Evolutionary conservation across 1,140 invertebrate species (phyloP), one percentile per base, ranked within the genome.

Genomic region (Cryptotermes secundus): DNA sequence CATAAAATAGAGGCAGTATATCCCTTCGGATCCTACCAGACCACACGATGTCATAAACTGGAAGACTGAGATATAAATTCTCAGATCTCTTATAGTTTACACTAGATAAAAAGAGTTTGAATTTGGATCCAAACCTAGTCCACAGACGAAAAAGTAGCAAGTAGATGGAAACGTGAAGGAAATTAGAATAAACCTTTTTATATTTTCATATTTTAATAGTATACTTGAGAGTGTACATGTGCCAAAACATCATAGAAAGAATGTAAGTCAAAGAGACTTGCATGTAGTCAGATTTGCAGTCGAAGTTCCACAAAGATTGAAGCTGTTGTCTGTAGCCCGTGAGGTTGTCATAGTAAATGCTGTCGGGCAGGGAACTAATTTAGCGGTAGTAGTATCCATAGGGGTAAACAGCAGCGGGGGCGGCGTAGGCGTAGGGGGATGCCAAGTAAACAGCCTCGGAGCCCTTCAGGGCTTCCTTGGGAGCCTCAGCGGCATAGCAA

Each of bases 381-480:
- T 72, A 72, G 59, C 59, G 59, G 59, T 72, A 72, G 14, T 72
- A 72, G n/a, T 72, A 72, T 72, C n/a, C 59, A 14, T 72, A 72
- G 26, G 59, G 59, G 59, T 72, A 72, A 0, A 82, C 42, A 12
- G 81, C 81, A 1, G 38, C 81, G 12, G 81, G 81, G 42, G 4
- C 80, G n/a, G 2, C n/a, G 81, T 42, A 82, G 38, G 81, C 81
- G 19, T 82, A 82, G 35, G 81, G 81, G 10, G 81, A 42, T 31
- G 81, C 81, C 31, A 82, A 2, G 42, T 82, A 82, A 10, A 82
- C 81, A 31, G 81, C 81, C 81, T 82, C 81, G 3, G 81, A 82
- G 35, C 81, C 81, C 42, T 82, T 82, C 35, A 82, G 42, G 81
- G 19, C 1, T 38, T 82, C 81, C 81, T 82, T 82, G 81, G 81